Percentiles rank a stretch among this genome's conserved stretches.
phyloP scores from a whole-genome alignment of 2,888 invertebrate species.

The Parnassius smintheus region DNA sequence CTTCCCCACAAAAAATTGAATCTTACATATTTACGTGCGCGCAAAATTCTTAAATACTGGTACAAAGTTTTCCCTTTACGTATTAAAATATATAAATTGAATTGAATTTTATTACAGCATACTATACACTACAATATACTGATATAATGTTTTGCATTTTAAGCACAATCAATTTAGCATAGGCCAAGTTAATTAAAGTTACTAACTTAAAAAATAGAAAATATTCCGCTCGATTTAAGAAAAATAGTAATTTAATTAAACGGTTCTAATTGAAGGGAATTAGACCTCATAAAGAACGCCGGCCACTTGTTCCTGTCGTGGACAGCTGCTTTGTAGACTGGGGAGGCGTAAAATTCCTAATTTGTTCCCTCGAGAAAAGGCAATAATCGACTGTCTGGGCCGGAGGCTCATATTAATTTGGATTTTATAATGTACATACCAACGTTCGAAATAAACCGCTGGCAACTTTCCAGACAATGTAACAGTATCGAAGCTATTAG shows the following conservation, averaged over 20 bases:
- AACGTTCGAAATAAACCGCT: conserved; percentile 32
- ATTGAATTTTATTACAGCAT: too few species aligned
- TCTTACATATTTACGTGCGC: too few species aligned
- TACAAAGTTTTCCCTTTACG: too few species aligned
- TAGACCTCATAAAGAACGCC: conserved; percentile 59
- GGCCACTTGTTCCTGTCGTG: conserved; percentile 49
- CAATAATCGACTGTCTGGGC: conserved; percentile 50
- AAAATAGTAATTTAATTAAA: conserved; percentile 61
- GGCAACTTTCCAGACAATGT: conserved; percentile 46
- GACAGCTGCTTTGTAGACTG: conserved; percentile 51
- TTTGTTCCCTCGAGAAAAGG: conserved; percentile 47
- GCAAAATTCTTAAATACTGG: too few species aligned
- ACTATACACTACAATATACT: too few species aligned
- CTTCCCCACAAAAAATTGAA: too few species aligned
- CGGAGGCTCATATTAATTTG: conserved; percentile 51
- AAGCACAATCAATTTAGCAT: too few species aligned
- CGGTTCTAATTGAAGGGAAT: conserved; percentile 55
- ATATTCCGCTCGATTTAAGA: conserved; percentile 30
- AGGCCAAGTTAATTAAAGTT: conserved; percentile 7
- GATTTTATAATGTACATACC: conserved; percentile 41
- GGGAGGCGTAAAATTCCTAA: conserved; percentile 50
- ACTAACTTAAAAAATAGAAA: conserved; percentile 3
- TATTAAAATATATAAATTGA: too few species aligned
- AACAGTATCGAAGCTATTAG: conserved; percentile 17
- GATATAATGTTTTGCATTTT: too few species aligned